These are phyloP conservation scores for Cinclus mexicanus DNA, from an alignment of 2,113 vertebrate species.

Conservation along the genomic window DNA sequence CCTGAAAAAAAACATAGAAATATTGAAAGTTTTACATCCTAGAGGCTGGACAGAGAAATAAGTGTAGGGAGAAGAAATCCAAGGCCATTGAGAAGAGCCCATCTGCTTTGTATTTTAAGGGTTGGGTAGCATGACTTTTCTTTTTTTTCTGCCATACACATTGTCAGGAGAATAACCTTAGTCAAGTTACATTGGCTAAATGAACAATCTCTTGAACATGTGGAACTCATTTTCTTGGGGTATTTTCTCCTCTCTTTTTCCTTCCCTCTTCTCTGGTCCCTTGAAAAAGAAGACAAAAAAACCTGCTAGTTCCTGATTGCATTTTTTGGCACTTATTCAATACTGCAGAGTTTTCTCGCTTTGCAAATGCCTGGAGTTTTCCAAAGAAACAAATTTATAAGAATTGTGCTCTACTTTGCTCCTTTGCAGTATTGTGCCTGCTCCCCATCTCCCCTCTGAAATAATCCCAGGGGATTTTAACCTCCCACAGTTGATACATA, in stretches of 20 bases:
- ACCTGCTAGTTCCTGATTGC: slow-evolving; percentile 40
- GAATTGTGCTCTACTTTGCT: neutral
- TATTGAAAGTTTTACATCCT: neutral
- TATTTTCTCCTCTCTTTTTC: slow-evolving; percentile 33
- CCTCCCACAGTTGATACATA: fast-evolving
- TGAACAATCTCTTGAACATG: slow-evolving; percentile 67
- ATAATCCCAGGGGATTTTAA: neutral
- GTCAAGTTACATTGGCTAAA: slow-evolving; percentile 65
- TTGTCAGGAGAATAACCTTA: slow-evolving; percentile 64
- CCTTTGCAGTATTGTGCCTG: neutral
- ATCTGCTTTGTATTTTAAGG: slow-evolving; percentile 69
- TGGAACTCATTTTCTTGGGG: slow-evolving; percentile 74
- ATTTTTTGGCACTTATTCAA: slow-evolving; percentile 59
- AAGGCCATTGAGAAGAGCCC: neutral
- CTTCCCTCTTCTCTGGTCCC: neutral
- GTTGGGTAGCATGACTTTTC: slow-evolving; percentile 47
- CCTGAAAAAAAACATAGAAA: neutral
- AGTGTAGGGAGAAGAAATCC: neutral
- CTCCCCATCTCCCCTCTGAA: neutral
- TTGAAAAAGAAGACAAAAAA: slow-evolving; percentile 39
- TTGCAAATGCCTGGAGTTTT: neutral
- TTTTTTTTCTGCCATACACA: slow-evolving; percentile 25
- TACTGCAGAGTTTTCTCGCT: neutral
- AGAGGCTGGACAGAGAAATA: neutral
- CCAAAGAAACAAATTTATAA: neutral